Base-by-base conservation (phyloP, 2,888 invertebrate species). In the Ernsta delagoae region DNA sequence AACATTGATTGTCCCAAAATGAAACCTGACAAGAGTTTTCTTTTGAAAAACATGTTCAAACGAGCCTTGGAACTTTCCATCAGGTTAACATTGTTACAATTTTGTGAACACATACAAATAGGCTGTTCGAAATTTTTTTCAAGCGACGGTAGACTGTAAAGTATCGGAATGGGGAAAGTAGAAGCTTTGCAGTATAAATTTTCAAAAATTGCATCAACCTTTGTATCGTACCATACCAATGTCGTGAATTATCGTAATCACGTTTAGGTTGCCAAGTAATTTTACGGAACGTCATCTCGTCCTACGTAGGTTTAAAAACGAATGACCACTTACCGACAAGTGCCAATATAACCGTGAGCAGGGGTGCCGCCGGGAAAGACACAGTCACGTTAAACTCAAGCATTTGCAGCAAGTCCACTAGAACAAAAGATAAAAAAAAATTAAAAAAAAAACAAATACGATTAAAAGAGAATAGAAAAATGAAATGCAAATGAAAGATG, bases 401-500 rank as follows among this genome's bases (percentile, higher is more conserved):
- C 98, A 99, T 99, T 93, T 99, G 99, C 75, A 99, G 95, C 68
- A 99, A 95, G 90, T 99, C 99, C 85, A 99, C 99, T 98, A 95
- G 68, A 95, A 95, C 86, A 89, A 88, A 78, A 71, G 61, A 70
- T 24, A 65, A 60, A 64, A 9, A 9, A 65, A 62, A 62, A 5
- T 11, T 12, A 53, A 53, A 62, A 53, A 62, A 36, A 36, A 36
- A 36, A 36, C 36, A 36, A 16, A 16, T 16, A 16, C 16, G 16
- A 16, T 16, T 16, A 16, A 16, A 16, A 16, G 16, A 16, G 16
- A 16, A 16, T 16, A 16, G 16, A 16, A 16, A 16, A 16, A 16
- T 16, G 16, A 16, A 16, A 16, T 16, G 16, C 16, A 16, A 16
- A 16, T 16, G 16, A 16, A 16, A 16, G 1, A 1, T 16, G n/a